Evolutionary conservation across 2,113 vertebrate species (phyloP), one percentile per base, ranked within the genome.

Genomic region (Paramormyrops kingsleyae): DNA sequence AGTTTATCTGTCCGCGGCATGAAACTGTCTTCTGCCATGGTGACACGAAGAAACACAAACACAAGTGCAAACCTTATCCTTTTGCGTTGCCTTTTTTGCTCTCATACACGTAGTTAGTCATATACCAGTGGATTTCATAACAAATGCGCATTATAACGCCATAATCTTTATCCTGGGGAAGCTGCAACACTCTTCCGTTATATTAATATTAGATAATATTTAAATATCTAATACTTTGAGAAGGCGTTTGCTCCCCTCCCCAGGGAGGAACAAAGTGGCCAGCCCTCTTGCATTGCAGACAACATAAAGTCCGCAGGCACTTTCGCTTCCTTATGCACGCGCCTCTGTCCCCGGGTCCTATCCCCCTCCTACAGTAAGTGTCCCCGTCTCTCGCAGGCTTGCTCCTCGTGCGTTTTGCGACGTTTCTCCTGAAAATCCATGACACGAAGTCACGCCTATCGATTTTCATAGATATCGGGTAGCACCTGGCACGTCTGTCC

Each of bases 21-120:
- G 42, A 92, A 90, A 17, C 95, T 95, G n/a, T 95, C 94, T 53
- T 97, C 97, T 83, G 97, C 97, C 98, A 98, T 98, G 91, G 91
- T 95, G 87, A 92, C 59, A 39, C 92, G 89, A 74, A 83, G 31
- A 44, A 46, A 94, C 90, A 90, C 90, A 92, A 92, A 91, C n/a
- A 49, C 27, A 52, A 87, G 85, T 2, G 39, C 39, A 59, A 87
- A 66, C 5, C 62, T 52, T 85, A 3, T 85, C 21, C 21, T 85
- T 85, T 74, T 74, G 66, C 10, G 66, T 74, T 15, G n/a, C 31
- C 31, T 31, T 74, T 35, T 35, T 80, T 80, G 5, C 35, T 80
- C 35, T 42, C 24, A 35, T 39, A 80, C 35, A 15, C 13, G 35
- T 80, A 80, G 31, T 70, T 77, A 17, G 59, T 66, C 27, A 24